Base-by-base conservation (phyloP, 2,113 vertebrate genomes). In the Zingel zingel region DNA sequence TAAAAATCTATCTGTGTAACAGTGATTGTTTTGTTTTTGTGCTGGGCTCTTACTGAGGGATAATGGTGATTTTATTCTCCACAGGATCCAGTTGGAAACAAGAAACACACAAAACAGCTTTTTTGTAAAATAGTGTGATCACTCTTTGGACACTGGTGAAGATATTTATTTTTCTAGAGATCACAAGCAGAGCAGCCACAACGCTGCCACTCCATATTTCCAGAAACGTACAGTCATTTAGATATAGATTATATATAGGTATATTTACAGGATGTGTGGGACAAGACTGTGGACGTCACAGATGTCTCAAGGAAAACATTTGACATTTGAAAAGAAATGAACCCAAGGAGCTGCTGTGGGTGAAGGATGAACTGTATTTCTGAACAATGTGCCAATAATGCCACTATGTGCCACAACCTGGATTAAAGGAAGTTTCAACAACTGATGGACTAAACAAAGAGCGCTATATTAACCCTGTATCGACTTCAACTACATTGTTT, bases 301-400 rank as follows among this genome's bases (percentile, higher is more conserved):
- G 77, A 83, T 79, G 87, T 92, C 89, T 88, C 63, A 69, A 79
- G 71, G 78, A 83, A 86, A 89, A 88, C 74, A 81, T 67, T 61
- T 89, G 83, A 86, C 78, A 59, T 84, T 85, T 75, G 77, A 16
- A 83, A 77, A 74, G 39, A 43, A 71, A 79, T 74, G 83, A 90
- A 88, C 90, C 81, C 80, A 74, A 84, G 81, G 85, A 92, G 90
- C 89, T 88, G 91, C 94, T 85, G 92, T 92, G 92, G 89, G 87
- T 71, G 77, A 89, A 89, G 85, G 85, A 63, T 45, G 95, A 95
- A 96, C 94, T 95, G 91, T 91, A 95, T 96, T 96, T 96, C 94
- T 95, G 97, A 98, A 97, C 97, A 97, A 95, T 97, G 97, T 99
- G 98, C 98, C 98, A 98, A 99, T 97, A 97, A 99, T 96, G 97